phyloP scores from a whole-genome alignment of 2,797 vertebrate species.

The Sebastes cheni region DNA sequence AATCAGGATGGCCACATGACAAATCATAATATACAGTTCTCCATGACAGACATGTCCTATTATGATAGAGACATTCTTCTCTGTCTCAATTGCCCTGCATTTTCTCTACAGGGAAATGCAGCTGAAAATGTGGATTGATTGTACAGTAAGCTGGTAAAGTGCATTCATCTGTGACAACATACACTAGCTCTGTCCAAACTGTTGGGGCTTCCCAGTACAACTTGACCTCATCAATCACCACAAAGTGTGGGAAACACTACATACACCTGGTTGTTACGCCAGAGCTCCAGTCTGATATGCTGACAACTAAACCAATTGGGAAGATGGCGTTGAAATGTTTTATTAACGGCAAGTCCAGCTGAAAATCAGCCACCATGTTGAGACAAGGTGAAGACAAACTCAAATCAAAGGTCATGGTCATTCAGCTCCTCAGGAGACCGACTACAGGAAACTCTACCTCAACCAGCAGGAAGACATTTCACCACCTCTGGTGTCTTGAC shows the following conservation, averaged over 20 bases:
- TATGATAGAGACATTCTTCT: too few species aligned
- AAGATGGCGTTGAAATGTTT: background rate
- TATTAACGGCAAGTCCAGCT: background rate
- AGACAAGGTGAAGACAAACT: slow-evolving; percentile 9
- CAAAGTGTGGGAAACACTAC: background rate
- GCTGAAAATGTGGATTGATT: background rate
- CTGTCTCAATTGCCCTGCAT: too few species aligned
- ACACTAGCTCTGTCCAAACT: too few species aligned
- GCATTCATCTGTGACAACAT: background rate
- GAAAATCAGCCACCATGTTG: background rate
- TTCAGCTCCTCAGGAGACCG: background rate
- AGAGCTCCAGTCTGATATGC: background rate
- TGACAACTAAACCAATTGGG: background rate
- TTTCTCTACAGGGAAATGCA: background rate
- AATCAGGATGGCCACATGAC: too few species aligned
- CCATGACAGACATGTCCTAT: too few species aligned
- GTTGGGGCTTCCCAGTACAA: background rate
- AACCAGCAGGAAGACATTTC: slow-evolving; percentile 12
- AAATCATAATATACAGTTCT: too few species aligned
- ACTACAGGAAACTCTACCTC: background rate
- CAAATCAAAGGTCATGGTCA: background rate
- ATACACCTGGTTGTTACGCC: background rate
- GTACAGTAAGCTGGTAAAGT: background rate
- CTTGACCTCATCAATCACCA: background rate
- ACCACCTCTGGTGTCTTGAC: background rate